Conservation (phyloP, 30 jellyfish, hydroid and myxozoan genomes). For the Aurelia coerulea region DNA sequence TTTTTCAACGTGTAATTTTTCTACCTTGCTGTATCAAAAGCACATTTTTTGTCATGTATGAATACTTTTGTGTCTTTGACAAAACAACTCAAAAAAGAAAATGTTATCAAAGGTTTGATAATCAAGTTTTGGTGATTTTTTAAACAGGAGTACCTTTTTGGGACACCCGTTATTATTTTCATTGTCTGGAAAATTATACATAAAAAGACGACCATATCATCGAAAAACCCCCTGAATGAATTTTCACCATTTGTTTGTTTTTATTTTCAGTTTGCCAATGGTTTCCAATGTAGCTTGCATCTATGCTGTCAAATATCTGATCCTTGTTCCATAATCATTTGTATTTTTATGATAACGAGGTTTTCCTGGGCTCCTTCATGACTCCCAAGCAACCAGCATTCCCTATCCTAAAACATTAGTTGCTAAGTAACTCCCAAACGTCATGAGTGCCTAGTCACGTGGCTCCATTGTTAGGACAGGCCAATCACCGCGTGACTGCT, state of each 20-base stretch:
- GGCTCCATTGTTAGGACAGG: neutral
- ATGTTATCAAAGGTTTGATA: too few species aligned
- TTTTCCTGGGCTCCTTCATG: neutral
- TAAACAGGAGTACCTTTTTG: too few species aligned
- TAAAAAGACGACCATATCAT: neutral
- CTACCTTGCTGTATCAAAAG: too few species aligned
- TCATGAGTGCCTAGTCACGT: neutral
- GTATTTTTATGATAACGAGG: constrained; percentile 10
- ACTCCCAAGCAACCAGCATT: constrained; percentile 50
- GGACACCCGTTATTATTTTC: too few species aligned
- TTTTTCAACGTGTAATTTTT: too few species aligned
- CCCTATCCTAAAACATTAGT: constrained; percentile 11
- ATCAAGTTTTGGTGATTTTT: too few species aligned
- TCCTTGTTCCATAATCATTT: neutral
- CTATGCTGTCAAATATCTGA: constrained; percentile 41
- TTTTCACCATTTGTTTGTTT: too few species aligned
- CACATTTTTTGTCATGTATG: too few species aligned
- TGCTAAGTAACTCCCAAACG: constrained; percentile 18
- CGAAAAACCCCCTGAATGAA: constrained; percentile 1
- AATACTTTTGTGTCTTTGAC: too few species aligned
- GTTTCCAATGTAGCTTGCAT: constrained; percentile 33
- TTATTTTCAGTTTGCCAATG: neutral
- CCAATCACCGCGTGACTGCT: too few species aligned
- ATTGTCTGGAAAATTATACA: too few species aligned
- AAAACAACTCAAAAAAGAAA: too few species aligned